A percentile compares a stretch with the other conserved stretches of the same genome.
Evolutionary conservation across 64 coral and sea anemone genomes (phyloP).

Genomic region (Montipora sp.): DNA sequence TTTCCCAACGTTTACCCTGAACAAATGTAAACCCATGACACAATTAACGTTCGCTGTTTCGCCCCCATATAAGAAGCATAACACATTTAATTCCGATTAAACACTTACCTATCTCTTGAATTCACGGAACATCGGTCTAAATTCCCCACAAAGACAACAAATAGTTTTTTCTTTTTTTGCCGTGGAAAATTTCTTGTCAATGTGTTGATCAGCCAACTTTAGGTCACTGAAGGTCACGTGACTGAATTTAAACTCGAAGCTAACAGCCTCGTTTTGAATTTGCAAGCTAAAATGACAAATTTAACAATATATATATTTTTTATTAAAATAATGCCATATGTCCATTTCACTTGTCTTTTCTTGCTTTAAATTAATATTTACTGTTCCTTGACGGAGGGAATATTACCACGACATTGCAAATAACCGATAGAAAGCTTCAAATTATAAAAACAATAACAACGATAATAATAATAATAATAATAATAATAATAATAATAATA

Average conservation of each 20-base stretch:
- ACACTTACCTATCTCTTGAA: not conserved
- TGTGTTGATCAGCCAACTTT: not conserved
- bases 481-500: no score
- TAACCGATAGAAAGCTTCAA: not conserved
- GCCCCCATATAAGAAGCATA: not conserved
- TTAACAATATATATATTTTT: not conserved
- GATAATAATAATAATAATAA: no score
- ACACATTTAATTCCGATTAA: not conserved
- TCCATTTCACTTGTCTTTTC: not conserved
- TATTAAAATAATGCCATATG: not conserved
- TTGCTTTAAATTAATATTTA: not conserved
- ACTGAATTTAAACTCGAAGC: not conserved
- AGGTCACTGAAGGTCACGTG: slow-evolving; percentile 23
- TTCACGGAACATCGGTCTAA: not conserved
- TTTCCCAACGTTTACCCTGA: not conserved
- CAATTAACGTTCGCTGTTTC: not conserved
- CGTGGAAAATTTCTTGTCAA: not conserved
- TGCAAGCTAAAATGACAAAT: not conserved
- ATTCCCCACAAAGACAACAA: not conserved
- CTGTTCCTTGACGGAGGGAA: not conserved
- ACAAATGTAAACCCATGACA: not conserved
- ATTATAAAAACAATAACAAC: no score
- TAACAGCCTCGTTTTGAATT: slow-evolving; percentile 38
- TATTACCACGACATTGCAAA: not conserved
- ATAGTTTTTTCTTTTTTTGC: not conserved